Percentiles rank a stretch among this genome's conserved stretches.
Evolutionary conservation across 2,888 invertebrate species (phyloP).

Genomic region (Euphydryas editha): DNA sequence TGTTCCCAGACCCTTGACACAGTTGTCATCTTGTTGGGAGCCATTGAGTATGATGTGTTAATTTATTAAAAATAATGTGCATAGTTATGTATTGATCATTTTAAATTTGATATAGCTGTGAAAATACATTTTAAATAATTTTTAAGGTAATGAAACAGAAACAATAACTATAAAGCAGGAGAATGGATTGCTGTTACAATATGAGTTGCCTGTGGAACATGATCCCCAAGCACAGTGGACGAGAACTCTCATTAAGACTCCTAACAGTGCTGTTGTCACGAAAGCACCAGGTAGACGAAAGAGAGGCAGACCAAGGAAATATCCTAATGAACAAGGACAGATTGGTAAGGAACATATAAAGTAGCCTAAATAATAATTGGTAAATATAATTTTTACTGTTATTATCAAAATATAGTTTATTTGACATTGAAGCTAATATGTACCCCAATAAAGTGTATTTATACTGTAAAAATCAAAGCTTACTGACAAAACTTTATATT

Average conservation of each 20-base stretch:
- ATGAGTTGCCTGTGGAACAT: slow-evolving; percentile 78
- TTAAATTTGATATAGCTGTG: not conserved
- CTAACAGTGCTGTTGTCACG: slow-evolving; percentile 64
- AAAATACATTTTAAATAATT: not conserved
- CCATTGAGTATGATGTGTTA: too few relatives aligned
- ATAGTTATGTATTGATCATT: too few relatives aligned
- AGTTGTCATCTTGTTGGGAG: too few relatives aligned
- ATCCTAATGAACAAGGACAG: slow-evolving; percentile 76
- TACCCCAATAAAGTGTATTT: too few relatives aligned
- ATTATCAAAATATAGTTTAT: too few relatives aligned
- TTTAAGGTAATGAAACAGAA: slow-evolving; percentile 68
- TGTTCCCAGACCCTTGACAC: too few relatives aligned
- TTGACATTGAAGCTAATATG: too few relatives aligned
- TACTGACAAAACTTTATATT: too few relatives aligned
- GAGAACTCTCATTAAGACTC: slow-evolving; percentile 60
- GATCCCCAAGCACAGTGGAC: slow-evolving; percentile 73
- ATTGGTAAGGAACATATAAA: slow-evolving; percentile 62
- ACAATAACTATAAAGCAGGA: slow-evolving; percentile 82
- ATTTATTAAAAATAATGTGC: too few relatives aligned
- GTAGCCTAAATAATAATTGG: not conserved
- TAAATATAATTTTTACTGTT: not conserved
- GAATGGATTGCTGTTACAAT: slow-evolving; percentile 76
- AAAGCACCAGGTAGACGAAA: slow-evolving; percentile 72
- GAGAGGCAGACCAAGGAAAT: slow-evolving; percentile 76
- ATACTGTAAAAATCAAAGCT: too few relatives aligned